Conservation (phyloP, 2,797 vertebrate genomes). For the Pelodytes ibericus region DNA sequence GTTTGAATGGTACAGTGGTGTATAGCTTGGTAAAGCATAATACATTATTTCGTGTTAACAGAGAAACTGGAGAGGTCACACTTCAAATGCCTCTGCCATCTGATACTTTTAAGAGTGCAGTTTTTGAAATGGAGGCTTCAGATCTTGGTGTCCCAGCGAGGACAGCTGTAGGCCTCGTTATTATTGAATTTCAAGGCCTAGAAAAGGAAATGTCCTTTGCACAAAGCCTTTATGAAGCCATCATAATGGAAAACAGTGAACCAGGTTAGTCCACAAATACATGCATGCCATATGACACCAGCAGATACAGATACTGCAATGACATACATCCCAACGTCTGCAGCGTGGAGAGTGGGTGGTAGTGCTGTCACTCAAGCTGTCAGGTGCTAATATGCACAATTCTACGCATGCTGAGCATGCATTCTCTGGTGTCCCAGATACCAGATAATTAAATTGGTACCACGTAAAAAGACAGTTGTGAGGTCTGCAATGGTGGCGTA, state of each 20-base stretch:
- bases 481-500: too few relatives aligned
- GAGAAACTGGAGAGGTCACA: slow-evolving; percentile 77
- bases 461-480: too few relatives aligned
- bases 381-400: too few relatives aligned
- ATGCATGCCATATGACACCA: background rate
- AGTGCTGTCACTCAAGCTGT: too few relatives aligned
- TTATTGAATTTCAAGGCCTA: slow-evolving; percentile 78
- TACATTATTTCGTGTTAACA: slow-evolving; percentile 75
- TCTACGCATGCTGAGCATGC: too few relatives aligned
- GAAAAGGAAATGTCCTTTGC: slow-evolving; percentile 78
- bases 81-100: slow-evolving; percentile 71
- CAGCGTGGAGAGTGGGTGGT: too few relatives aligned
- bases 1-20: slow-evolving; percentile 78
- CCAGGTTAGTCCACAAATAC: slow-evolving; percentile 71
- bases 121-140: slow-evolving; percentile 72
- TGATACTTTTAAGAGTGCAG: slow-evolving; percentile 70
- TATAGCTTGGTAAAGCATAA: slow-evolving; percentile 73
- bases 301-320: too few relatives aligned
- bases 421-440: too few relatives aligned
- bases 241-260: slow-evolving; percentile 81
- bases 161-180: slow-evolving; percentile 78
- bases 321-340: too few relatives aligned
- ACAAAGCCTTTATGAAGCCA: slow-evolving; percentile 74
- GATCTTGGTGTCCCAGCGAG: slow-evolving; percentile 79
- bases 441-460: too few relatives aligned